Evolutionary conservation across 2,888 invertebrate genomes (phyloP).

Genomic region (Allacma fusca): DNA sequence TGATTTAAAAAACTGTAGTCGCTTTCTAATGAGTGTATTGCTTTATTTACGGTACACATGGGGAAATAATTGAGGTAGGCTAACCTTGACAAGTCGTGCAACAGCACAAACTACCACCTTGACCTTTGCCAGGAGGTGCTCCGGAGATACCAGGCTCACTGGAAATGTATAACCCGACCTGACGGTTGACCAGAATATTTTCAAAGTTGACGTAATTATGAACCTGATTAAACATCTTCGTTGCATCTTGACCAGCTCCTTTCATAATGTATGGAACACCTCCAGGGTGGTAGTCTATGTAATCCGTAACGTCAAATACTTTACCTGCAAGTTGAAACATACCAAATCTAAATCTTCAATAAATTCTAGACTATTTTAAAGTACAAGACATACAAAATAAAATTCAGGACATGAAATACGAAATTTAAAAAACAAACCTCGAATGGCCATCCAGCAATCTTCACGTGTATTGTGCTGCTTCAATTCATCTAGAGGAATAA

Average conservation of each 20-base stretch:
- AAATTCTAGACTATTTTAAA: too few relatives aligned
- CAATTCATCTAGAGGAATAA: constrained; percentile 46
- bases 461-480: constrained; percentile 48
- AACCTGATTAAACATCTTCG: constrained; percentile 44
- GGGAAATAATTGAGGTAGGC: not conserved
- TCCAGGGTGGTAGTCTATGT: constrained; percentile 58
- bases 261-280: constrained; percentile 53
- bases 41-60: not conserved
- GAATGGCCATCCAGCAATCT: constrained; percentile 57
- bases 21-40: too few relatives aligned
- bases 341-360: too few relatives aligned
- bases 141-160: not conserved
- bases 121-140: not conserved
- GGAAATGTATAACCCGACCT: constrained; percentile 49
- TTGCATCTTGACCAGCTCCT: constrained; percentile 54
- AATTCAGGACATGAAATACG: too few relatives aligned
- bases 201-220: constrained; percentile 60
- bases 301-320: constrained; percentile 58
- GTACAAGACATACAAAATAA: too few relatives aligned
- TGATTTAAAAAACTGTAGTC: too few relatives aligned
- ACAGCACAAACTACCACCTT: not conserved
- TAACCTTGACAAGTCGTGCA: not conserved
- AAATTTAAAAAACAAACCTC: constrained; percentile 22
- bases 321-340: constrained; percentile 38
- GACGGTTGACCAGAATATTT: constrained; percentile 53